Conservation (phyloP, 2,113 vertebrate species). For the Heliornis fulica region DNA sequence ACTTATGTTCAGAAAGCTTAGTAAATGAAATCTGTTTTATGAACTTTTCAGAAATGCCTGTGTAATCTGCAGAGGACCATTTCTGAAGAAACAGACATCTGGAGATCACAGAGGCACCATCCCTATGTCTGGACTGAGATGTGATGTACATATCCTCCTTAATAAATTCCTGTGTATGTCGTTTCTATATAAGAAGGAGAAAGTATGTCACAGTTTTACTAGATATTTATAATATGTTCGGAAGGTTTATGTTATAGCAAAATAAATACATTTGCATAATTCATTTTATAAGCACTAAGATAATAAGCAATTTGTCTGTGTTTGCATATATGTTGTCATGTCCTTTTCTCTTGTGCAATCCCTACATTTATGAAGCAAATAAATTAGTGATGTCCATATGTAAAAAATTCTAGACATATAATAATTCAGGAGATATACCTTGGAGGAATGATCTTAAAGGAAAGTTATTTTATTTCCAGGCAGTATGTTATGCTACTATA, state of each 20-base stretch:
- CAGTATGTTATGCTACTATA: not conserved
- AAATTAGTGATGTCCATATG: slow-evolving; percentile 20
- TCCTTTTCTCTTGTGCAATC: not conserved
- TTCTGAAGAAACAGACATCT: not conserved
- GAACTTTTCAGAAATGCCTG: not conserved
- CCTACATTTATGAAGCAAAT: slow-evolving; percentile 49
- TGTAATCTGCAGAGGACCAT: not conserved
- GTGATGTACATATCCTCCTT: not conserved
- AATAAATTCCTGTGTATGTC: not conserved
- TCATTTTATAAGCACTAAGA: slow-evolving; percentile 20
- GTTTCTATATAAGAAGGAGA: slow-evolving; percentile 14
- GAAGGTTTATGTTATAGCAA: slow-evolving; percentile 26
- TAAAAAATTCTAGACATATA: slow-evolving; percentile 45
- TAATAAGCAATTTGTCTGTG: not conserved
- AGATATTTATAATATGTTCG: slow-evolving; percentile 22
- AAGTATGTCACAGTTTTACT: not conserved
- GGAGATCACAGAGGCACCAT: not conserved
- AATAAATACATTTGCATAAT: not conserved
- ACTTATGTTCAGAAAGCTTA: not conserved
- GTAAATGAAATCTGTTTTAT: not conserved
- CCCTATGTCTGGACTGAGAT: not conserved
- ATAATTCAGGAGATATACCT: slow-evolving; percentile 52
- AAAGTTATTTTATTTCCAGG: slow-evolving; percentile 52
- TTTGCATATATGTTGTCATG: not conserved
- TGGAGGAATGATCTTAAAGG: slow-evolving; percentile 33